Conservation (phyloP, 2,888 invertebrate species). For the Carpatolechia fugitivella region DNA sequence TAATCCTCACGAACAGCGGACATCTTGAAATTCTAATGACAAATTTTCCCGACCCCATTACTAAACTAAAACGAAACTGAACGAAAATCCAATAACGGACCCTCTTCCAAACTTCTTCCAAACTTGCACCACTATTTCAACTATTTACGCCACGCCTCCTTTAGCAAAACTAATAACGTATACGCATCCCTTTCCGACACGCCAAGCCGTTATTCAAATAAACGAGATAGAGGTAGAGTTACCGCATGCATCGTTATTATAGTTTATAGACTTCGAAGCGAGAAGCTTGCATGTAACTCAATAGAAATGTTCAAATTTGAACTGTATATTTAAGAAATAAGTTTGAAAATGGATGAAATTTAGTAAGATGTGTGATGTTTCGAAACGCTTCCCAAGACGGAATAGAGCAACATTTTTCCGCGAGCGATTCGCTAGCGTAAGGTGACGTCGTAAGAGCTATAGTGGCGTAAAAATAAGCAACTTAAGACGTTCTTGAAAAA, state of each 20-base stretch:
- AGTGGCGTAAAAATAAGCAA: slow-evolving; percentile 73
- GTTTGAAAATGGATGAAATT: background rate
- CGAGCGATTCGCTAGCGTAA: slow-evolving; percentile 75
- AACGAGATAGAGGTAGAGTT: slow-evolving; percentile 53
- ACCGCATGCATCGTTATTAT: slow-evolving; percentile 69
- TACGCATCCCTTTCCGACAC: slow-evolving; percentile 44
- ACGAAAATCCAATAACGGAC: slow-evolving; percentile 72
- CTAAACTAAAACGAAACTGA: slow-evolving; percentile 41
- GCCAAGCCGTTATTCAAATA: slow-evolving; percentile 29
- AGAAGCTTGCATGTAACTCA: slow-evolving; percentile 29
- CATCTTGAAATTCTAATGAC: slow-evolving; percentile 53
- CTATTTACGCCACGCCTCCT: slow-evolving; percentile 63
- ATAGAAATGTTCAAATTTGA: background rate
- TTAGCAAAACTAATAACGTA: slow-evolving; percentile 35
- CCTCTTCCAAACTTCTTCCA: slow-evolving; percentile 74
- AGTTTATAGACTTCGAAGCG: slow-evolving; percentile 43
- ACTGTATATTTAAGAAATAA: slow-evolving; percentile 21
- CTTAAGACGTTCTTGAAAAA: slow-evolving; percentile 77
- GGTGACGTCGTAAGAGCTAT: slow-evolving; percentile 70
- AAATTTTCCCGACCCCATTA: slow-evolving; percentile 34
- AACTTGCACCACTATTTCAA: slow-evolving; percentile 70
- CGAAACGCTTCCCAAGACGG: slow-evolving; percentile 37
- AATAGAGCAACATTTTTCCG: slow-evolving; percentile 70
- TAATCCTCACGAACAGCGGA: slow-evolving; percentile 25
- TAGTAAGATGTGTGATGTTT: slow-evolving; percentile 23